These are phyloP conservation scores for Diplosoma virens DNA, from an alignment of 23 tunicate species.

Conservation along the genomic window DNA sequence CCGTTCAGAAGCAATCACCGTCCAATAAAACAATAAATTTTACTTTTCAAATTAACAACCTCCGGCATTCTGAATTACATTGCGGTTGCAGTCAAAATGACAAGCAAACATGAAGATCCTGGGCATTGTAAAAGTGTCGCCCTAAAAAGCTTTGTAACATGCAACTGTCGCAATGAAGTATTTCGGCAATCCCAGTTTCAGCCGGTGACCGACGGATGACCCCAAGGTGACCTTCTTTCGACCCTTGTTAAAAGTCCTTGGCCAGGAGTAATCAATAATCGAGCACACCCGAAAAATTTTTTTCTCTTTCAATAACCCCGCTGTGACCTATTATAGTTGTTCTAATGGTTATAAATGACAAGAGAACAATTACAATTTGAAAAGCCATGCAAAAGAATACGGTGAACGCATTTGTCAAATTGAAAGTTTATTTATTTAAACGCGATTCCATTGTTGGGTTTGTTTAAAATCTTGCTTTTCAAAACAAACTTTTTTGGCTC, in stretches of 20 bases:
- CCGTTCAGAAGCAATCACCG: too few relatives aligned
- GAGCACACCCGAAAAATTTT: not conserved
- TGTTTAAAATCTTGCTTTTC: too few relatives aligned
- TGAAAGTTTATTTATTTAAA: slow-evolving; percentile 7
- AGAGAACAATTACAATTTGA: too few relatives aligned
- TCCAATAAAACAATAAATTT: not conserved
- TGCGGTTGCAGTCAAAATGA: too few relatives aligned
- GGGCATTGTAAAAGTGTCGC: too few relatives aligned
- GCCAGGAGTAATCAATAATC: not conserved
- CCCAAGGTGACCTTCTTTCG: not conserved
- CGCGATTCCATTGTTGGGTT: too few relatives aligned
- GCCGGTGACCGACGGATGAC: slow-evolving; percentile 4
- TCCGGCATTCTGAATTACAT: too few relatives aligned
- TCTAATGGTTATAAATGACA: not conserved
- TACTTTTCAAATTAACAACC: not conserved
- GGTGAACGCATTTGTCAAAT: not conserved
- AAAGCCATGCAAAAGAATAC: too few relatives aligned
- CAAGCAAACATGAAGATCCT: too few relatives aligned
- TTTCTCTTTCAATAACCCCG: slow-evolving; percentile 11
- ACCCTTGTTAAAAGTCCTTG: not conserved
- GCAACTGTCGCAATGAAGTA: too few relatives aligned
- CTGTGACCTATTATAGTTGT: not conserved
- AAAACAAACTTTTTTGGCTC: too few relatives aligned
- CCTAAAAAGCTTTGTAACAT: too few relatives aligned
- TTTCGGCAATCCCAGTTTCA: not conserved